phyloP scores from a whole-genome alignment of 1,140 invertebrate genomes.

The Plodia interpunctella region DNA sequence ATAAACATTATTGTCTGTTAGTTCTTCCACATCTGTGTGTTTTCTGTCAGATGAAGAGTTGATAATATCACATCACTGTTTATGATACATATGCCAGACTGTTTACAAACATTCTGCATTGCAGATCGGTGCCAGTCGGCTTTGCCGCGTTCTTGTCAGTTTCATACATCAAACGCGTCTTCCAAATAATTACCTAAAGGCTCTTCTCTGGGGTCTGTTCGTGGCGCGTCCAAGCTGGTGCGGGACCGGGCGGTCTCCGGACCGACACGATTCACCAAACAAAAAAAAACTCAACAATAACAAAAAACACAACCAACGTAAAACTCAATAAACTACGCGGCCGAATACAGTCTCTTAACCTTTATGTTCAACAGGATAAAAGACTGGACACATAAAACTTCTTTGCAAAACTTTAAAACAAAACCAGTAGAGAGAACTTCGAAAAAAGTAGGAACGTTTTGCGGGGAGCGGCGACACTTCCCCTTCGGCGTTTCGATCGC shows the following conservation, averaged over 20 bases:
- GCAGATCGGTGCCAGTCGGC: constrained; percentile 14
- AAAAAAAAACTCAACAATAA: constrained; percentile 76
- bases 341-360: constrained; percentile 54
- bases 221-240: constrained; percentile 60
- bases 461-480: constrained; percentile 65
- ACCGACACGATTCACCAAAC: constrained; percentile 73
- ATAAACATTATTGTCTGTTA: too few relatives aligned
- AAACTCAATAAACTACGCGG: constrained; percentile 66
- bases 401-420: constrained; percentile 68
- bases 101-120: constrained; percentile 38
- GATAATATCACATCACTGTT: neutral
- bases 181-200: constrained; percentile 64
- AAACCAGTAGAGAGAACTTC: constrained; percentile 69
- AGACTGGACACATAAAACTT: constrained; percentile 64
- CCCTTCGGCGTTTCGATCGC: constrained; percentile 61
- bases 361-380: constrained; percentile 57
- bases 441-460: constrained; percentile 69
- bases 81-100: neutral
- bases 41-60: neutral
- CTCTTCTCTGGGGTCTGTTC: constrained; percentile 60
- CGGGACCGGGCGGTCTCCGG: constrained; percentile 62
- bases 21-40: neutral
- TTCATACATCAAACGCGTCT: constrained; percentile 21
- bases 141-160: neutral
- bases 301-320: constrained; percentile 72